phyloP scores from a whole-genome alignment of 2,797 vertebrate genomes.

The Catharus ustulatus region DNA sequence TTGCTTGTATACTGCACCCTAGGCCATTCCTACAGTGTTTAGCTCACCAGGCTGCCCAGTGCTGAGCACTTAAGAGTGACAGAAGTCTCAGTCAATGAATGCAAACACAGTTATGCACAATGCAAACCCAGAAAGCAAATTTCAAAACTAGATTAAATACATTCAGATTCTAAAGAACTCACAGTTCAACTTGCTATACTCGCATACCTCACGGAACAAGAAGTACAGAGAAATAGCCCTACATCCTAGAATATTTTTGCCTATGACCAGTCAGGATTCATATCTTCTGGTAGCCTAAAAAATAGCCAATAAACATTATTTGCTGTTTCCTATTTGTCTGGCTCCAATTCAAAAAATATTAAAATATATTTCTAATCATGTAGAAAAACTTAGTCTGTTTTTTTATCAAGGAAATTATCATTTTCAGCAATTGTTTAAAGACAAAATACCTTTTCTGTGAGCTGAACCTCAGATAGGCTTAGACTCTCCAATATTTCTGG shows the following conservation, averaged over 20 bases:
- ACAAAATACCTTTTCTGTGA: conserved; percentile 80
- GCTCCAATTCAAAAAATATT: background rate
- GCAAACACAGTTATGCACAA: background rate
- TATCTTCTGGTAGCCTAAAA: background rate
- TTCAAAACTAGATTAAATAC: background rate
- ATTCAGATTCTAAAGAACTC: background rate
- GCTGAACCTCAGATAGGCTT: conserved; percentile 62
- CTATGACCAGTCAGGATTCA: background rate
- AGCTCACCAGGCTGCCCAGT: background rate
- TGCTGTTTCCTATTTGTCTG: background rate
- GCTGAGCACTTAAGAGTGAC: fast-evolving
- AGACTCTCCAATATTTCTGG: conserved; percentile 69
- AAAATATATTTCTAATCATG: background rate
- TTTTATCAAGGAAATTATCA: fast-evolving
- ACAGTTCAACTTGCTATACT: background rate
- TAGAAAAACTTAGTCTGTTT: background rate
- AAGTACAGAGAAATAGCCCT: background rate
- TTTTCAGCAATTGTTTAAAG: background rate
- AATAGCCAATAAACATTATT: background rate
- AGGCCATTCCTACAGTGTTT: background rate
- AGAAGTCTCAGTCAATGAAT: background rate
- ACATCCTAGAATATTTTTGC: background rate
- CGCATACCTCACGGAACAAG: background rate
- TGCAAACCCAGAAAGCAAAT: background rate
- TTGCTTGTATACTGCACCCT: background rate